Base-by-base conservation (phyloP, 2,888 invertebrate species). In the Drosophila robusta region DNA sequence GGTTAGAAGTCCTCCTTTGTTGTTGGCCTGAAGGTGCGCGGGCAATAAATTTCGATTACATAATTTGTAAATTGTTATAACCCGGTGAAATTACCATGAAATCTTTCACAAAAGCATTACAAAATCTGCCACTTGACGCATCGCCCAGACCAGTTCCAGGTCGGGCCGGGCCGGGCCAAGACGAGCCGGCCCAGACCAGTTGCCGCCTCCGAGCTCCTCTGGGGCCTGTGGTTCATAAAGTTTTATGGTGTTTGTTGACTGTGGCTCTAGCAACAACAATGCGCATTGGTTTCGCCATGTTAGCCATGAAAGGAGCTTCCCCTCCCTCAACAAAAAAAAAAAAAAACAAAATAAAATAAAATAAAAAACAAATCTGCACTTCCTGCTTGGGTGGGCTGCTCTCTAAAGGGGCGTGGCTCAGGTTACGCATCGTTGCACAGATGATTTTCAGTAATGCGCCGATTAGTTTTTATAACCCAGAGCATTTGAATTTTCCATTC, bases 1-100 rank as follows among this genome's bases (percentile, higher is more conserved):
- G 29, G 29, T 9, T 29, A 29, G 9, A 9, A 29, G 34, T 34
- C 12, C 0, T 34, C 11, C 16, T 14, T 22, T 34, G 24, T 18
- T 39, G 47, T 38, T 67, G 65, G 73, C 87, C 65, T 22, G 16
- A 52, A 80, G 67, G 66, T 58, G 67, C 34, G 55, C 54, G 46
- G 64, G 78, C 77, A 85, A 86, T 84, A 89, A 89, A 88, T 88
- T 89, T 89, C 86, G 90, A 90, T 91, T 88, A 87, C 82, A 84
- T 91, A 91, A 90, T 90, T 91, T 89, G 78, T 80, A 89, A 89
- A 91, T 90, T 89, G 88, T 90, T 87, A 90, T 82, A 87, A 89
- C 83, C 77, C 79, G 78, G 72, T 76, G 75, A 86, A 89, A 86
- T 89, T 86, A 83, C 89, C 87, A 82, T 89, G 88, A 89, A 89